Evolutionary conservation across 1,140 invertebrate species (phyloP).

Genomic region (Neocloeon triangulifer): DNA sequence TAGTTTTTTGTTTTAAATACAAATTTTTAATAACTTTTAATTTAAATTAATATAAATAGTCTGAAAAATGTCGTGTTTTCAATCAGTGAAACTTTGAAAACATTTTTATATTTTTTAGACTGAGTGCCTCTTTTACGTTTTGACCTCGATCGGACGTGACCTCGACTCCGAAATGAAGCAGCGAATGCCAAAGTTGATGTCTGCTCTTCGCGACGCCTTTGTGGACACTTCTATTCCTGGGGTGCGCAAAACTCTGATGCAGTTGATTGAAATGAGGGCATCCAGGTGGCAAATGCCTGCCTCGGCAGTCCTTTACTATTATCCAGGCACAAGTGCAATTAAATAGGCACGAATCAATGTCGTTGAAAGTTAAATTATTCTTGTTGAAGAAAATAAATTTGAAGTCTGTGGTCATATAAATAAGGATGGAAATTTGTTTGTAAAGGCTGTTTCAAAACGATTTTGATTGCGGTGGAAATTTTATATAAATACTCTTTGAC

Average conservation of each 20-base stretch:
- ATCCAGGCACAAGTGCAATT: conserved; percentile 24
- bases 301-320: conserved; percentile 72
- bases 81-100: conserved; percentile 3
- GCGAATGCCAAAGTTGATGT: conserved; percentile 50
- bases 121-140: conserved; percentile 65
- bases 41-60: too few species aligned
- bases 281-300: conserved; percentile 72
- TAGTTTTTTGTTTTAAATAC: too few species aligned
- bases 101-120: conserved; percentile 26
- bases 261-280: conserved; percentile 69
- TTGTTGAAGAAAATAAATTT: too few species aligned
- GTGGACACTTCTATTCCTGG: conserved; percentile 32
- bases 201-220: conserved; percentile 62
- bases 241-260: conserved; percentile 56
- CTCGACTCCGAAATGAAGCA: conserved; percentile 55
- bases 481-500: too few species aligned
- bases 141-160: conserved; percentile 66
- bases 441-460: too few species aligned
- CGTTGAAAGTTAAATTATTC: too few species aligned
- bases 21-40: too few species aligned
- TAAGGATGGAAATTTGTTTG: too few species aligned
- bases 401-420: too few species aligned
- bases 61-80: too few species aligned
- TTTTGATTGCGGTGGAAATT: too few species aligned
- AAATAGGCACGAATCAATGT: too few species aligned